Conservation (phyloP, 2,113 vertebrate genomes). For the Melanerpes aurifrons region DNA sequence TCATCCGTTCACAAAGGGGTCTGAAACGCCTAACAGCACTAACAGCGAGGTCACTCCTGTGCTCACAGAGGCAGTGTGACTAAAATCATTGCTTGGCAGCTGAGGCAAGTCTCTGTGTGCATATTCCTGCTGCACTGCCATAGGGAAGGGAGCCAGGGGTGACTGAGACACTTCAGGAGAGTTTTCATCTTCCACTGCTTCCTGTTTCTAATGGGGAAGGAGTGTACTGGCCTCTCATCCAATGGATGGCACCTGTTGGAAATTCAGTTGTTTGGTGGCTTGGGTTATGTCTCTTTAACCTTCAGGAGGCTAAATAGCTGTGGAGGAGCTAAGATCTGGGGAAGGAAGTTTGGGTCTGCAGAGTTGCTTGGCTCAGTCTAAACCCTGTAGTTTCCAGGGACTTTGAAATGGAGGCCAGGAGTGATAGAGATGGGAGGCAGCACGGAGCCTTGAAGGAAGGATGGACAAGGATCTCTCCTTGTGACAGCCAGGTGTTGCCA, state of each 20-base stretch:
- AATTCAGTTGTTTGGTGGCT: not conserved
- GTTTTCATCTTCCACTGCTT: not conserved
- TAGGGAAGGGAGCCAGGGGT: not conserved
- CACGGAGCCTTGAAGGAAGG: not conserved
- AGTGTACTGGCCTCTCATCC: not conserved
- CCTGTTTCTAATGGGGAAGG: not conserved
- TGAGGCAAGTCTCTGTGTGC: not conserved
- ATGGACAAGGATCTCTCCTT: not conserved
- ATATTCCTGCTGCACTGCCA: not conserved
- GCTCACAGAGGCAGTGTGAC: not conserved
- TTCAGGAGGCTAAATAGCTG: not conserved
- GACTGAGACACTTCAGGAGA: not conserved
- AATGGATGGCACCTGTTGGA: not conserved
- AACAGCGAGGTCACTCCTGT: not conserved
- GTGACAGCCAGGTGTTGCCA: accelerated
- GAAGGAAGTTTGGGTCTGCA: not conserved
- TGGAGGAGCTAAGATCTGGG: not conserved
- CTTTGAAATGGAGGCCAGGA: constrained; percentile 47
- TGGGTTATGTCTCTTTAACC: not conserved
- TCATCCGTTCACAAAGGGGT: not conserved
- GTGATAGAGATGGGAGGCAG: not conserved
- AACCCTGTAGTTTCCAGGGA: not conserved
- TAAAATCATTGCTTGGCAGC: not conserved
- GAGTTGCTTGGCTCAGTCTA: not conserved
- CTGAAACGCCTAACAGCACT: not conserved